Conservation (phyloP, 2,797 vertebrate species). For the Lepus oiostolus region DNA sequence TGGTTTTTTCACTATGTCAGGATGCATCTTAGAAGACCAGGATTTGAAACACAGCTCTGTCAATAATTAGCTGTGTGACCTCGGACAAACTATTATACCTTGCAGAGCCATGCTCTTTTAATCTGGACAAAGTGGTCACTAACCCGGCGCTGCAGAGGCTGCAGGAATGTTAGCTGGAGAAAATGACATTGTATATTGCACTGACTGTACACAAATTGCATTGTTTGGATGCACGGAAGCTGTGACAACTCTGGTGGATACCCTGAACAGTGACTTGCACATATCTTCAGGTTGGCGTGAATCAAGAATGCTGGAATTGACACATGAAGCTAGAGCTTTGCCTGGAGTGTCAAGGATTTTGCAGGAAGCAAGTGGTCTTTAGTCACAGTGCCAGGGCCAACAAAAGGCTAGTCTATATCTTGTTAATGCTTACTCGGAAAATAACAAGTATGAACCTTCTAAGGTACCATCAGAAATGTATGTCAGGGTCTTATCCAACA, state of each 20-base stretch:
- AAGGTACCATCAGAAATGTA: slow-evolving; percentile 4
- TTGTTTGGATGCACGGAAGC: background rate
- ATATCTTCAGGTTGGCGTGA: background rate
- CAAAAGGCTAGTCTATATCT: slow-evolving; percentile 34
- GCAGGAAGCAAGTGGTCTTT: slow-evolving; percentile 33
- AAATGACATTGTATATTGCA: background rate
- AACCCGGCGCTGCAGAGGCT: background rate
- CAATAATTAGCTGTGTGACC: background rate
- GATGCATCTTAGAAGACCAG: background rate
- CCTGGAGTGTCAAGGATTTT: slow-evolving; percentile 1
- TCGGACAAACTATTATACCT: background rate
- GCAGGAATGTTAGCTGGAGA: background rate
- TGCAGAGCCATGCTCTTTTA: background rate
- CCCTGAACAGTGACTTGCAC: background rate
- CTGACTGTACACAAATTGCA: background rate
- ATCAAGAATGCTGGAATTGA: slow-evolving; percentile 27
- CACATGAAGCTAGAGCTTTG: slow-evolving; percentile 17
- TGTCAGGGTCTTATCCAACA: slow-evolving; percentile 30
- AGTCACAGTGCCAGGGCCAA: background rate
- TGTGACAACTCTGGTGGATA: background rate
- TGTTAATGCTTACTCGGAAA: slow-evolving; percentile 24
- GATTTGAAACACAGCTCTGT: slow-evolving; percentile 5
- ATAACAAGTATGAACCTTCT: slow-evolving; percentile 9
- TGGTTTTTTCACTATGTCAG: background rate
- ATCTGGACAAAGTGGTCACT: background rate